A percentile compares a stretch with the other conserved stretches of the same genome.
phyloP scores from a whole-genome alignment of 2,797 vertebrate genomes.

The Uromys caudimaculatus region DNA sequence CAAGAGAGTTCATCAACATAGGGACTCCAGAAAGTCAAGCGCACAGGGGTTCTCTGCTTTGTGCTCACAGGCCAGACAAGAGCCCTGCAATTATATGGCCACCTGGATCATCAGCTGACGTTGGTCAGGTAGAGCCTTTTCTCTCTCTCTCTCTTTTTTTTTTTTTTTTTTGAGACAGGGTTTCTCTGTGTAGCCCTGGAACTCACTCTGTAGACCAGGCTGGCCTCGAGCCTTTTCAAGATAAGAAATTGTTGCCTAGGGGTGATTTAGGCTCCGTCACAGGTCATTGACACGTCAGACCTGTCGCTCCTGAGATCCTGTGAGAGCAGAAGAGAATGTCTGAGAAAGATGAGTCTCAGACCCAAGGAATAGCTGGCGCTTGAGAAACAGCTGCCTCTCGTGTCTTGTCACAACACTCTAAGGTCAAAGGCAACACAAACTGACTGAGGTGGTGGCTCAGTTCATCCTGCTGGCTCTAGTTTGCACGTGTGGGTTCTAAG shows the following conservation, averaged over 20 bases:
- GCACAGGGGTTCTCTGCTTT: neutral
- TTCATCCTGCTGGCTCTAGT: neutral
- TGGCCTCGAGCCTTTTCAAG: neutral
- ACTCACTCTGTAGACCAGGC: no score
- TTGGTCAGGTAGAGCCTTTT: neutral
- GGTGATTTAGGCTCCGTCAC: neutral
- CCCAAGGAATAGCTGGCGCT: no score
- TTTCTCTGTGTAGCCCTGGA: no score
- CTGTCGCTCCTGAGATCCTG: neutral
- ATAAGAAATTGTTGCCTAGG: neutral
- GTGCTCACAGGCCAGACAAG: neutral
- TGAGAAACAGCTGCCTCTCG: neutral
- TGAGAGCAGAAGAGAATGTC: neutral
- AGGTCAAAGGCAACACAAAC: neutral
- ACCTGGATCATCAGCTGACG: neutral
- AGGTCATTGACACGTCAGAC: neutral
- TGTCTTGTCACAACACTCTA: neutral
- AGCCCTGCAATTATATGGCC: no score
- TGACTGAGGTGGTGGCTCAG: neutral
- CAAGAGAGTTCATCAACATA: neutral
- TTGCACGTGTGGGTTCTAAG: neutral
- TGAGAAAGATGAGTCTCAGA: neutral
- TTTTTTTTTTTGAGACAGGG: no score
- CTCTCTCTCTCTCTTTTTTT: no score
- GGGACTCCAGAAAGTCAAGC: neutral